Base-by-base conservation (phyloP, 2,113 vertebrate genomes). In the Pelecanoides urinatrix region DNA sequence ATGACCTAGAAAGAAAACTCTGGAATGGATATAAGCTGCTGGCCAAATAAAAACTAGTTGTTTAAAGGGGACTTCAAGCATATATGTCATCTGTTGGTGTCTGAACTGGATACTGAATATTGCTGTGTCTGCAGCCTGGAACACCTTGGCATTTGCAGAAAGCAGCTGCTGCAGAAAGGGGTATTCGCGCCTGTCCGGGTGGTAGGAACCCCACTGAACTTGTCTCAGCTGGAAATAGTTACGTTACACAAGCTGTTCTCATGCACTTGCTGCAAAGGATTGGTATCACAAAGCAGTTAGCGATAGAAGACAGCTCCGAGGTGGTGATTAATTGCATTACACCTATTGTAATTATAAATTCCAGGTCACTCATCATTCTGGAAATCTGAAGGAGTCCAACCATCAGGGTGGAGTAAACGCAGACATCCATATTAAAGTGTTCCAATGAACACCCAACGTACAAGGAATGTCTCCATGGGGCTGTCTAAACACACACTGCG, bases 281-380 rank as follows among this genome's bases (percentile, higher is more conserved):
- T 62, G 62, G 68, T 83, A 71, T 88, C 90, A 36, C 59, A 52
- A 47, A 91, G 90, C 86, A 52, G 52, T 15, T 62, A 49, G 94
- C 50, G 17, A 83, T 10, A 75, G 85, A 65, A 94, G 94, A 34
- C 93, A 94, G 83, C 94, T 89, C 80, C 6, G 19, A 84, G 87
- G 92, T 94, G 95, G 50, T 96, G 96, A 96, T 97, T 91, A 96
- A 97, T 96, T 94, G 67, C 88, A 92, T 96, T 85, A 92, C 95
- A 97, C 88, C 88, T 71, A 91, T 93, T 93, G 86, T 96, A 96
- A 97, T 96, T 94, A 93, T 61, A 90, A 95, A 97, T 97, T 97
- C 96, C 97, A 97, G 95, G 95, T 97, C 96, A 95, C 92, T 97
- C 96, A 97, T 97, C 97, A 1, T 85, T 72, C 90, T 96, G 90